These are phyloP conservation scores for Leucania comma DNA, from an alignment of 2,888 invertebrate species.

Conservation along the genomic window DNA sequence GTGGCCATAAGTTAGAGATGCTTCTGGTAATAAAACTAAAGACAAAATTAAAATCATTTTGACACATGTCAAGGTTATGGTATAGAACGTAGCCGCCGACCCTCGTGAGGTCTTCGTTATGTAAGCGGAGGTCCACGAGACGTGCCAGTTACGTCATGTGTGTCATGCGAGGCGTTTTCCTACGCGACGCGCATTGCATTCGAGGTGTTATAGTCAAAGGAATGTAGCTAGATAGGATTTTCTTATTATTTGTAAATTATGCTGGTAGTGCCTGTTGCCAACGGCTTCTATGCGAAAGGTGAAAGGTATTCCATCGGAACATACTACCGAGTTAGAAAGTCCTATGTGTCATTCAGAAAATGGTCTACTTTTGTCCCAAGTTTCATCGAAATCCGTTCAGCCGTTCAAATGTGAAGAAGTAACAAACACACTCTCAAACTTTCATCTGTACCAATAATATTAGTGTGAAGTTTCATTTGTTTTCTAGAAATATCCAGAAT, in stretches of 20 bases:
- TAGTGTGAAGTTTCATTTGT: no score
- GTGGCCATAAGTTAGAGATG: neutral
- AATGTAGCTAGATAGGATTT: neutral
- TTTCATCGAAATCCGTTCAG: neutral
- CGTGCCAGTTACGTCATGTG: conserved; percentile 55
- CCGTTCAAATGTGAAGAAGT: neutral
- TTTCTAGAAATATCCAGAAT: no score
- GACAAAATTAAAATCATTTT: conserved; percentile 29
- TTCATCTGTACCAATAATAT: no score
- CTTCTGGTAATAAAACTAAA: neutral
- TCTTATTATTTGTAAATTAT: no score
- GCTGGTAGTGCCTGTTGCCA: no score
- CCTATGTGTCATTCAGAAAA: no score
- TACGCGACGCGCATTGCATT: conserved; percentile 31
- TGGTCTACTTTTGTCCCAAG: neutral
- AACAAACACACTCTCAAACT: neutral
- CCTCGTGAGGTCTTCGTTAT: conserved; percentile 53
- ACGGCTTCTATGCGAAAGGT: no score
- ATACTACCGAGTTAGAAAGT: no score
- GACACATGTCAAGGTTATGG: conserved; percentile 64
- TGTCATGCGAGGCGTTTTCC: conserved; percentile 51
- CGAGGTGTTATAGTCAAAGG: conserved; percentile 11
- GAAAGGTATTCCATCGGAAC: no score
- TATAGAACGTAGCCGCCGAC: conserved; percentile 32
- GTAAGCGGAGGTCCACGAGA: conserved; percentile 49